A percentile compares a stretch with the other conserved stretches of the same genome.
Evolutionary conservation across 2,113 vertebrate genomes (phyloP).

Genomic region (Osmerus eperlanus): DNA sequence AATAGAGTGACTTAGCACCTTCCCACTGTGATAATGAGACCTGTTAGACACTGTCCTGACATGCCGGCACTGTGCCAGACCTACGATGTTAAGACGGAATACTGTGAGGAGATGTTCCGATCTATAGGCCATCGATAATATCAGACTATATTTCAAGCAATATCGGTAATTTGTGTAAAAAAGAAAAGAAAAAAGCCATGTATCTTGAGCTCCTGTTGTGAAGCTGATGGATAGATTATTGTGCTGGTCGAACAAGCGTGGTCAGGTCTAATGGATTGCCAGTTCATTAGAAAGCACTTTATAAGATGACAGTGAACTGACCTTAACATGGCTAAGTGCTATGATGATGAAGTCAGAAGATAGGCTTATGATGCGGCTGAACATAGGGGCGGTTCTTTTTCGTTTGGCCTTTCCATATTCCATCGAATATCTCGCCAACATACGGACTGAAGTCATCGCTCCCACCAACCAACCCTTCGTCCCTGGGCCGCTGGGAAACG

Average conservation of each 20-base stretch:
- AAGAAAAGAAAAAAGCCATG: too few relatives aligned
- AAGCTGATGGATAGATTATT: too few relatives aligned
- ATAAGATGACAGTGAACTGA: too few relatives aligned
- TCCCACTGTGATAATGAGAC: constrained; percentile 50
- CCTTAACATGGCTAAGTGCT: constrained; percentile 9
- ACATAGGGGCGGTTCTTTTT: constrained; percentile 11
- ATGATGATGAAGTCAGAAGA: not conserved
- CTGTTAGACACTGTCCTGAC: constrained; percentile 40
- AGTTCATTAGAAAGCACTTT: too few relatives aligned
- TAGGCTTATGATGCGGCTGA: not conserved
- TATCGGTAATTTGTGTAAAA: too few relatives aligned
- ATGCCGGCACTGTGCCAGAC: not conserved
- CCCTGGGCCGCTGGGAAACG: not conserved
- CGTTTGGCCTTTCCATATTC: constrained; percentile 35
- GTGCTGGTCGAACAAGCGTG: too few relatives aligned
- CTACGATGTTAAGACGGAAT: too few relatives aligned
- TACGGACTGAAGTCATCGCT: constrained; percentile 44
- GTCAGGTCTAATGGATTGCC: too few relatives aligned
- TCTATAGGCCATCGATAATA: too few relatives aligned
- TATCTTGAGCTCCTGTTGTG: too few relatives aligned
- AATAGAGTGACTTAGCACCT: constrained; percentile 51
- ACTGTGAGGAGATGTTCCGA: too few relatives aligned
- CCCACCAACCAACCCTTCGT: constrained; percentile 18
- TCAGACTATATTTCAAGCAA: too few relatives aligned
- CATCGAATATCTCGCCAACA: constrained; percentile 24